Base-by-base conservation (phyloP, 1,140 invertebrate genomes). In the Zaprionus taronus region DNA sequence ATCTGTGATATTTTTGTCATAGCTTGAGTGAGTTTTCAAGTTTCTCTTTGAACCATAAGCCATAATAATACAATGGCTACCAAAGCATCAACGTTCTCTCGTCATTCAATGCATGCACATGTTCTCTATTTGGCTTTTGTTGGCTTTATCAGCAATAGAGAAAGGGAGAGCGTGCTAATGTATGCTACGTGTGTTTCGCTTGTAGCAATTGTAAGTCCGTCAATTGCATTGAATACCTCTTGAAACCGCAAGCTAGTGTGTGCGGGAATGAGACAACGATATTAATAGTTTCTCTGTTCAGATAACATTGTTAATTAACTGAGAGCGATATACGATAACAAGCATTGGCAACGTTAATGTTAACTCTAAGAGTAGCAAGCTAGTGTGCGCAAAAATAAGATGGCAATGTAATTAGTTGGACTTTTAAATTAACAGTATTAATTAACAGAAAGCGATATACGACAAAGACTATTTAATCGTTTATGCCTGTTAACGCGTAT, bases 1-100 rank as follows among this genome's bases (percentile, higher is more conserved):
- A 36, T 53, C 47, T 31, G 17, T 17, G 24, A 56, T 28, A 56
- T 56, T 56, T 31, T 31, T 24, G 20, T n/a, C 53, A 56, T 56
- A 26, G 26, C 26, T 56, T 56, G 5, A 26, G 26, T 56, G 26
- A 22, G 26, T 26, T 28, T 56, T 56, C 53, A 56, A 56, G 47
- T 51, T 51, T 51, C 47, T 14, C 47, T 51, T 51, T 51, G 20
- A 24, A 51, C 47, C 47, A 51, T 51, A 20, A 51, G 47, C 17
- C 47, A 51, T 24, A 24, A 51, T 24, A 51, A 12, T 17, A 51
- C 47, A 51, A 51, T 24, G 20, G 17, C 12, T 22, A 51, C 11
- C 20, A 17, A 22, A 22, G n/a, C 17, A 12, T n/a, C 38, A 41
- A 14, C 38, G 14, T n/a, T n/a, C 15, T 41, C 38, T 41, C 38